Percentiles rank a stretch among this genome's conserved stretches.
Evolutionary conservation across 2,888 invertebrate genomes (phyloP).

Genomic region (Drosophila paucipuncta): DNA sequence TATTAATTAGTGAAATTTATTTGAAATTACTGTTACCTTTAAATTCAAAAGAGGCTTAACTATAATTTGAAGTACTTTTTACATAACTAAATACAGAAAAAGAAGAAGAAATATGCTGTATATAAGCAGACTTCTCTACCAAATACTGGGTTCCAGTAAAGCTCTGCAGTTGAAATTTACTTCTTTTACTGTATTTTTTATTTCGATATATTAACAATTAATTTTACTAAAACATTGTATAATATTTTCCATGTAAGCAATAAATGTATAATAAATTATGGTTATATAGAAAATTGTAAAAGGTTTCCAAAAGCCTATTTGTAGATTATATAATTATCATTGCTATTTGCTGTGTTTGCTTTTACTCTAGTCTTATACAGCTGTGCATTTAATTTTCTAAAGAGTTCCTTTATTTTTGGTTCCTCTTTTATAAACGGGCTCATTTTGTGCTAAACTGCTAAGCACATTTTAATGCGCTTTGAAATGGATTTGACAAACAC

Average conservation of each 20-base stretch:
- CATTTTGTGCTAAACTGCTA: slow-evolving; percentile 48
- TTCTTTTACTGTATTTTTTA: too few species aligned
- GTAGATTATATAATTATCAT: background rate
- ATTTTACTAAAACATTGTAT: background rate
- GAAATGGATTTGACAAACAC: slow-evolving; percentile 58
- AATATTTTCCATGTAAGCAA: background rate
- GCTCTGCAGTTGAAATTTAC: too few species aligned
- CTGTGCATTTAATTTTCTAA: background rate
- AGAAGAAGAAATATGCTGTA: background rate
- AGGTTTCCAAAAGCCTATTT: background rate
- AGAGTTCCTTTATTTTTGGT: slow-evolving; percentile 1
- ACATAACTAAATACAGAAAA: background rate
- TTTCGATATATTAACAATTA: too few species aligned
- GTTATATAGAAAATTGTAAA: background rate
- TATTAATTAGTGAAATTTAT: background rate
- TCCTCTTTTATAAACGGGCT: slow-evolving; percentile 17
- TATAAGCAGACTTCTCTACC: background rate
- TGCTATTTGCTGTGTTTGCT: background rate
- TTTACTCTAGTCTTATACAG: background rate
- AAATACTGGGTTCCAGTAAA: background rate
- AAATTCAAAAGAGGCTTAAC: background rate
- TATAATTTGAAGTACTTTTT: too few species aligned
- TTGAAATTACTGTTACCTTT: background rate
- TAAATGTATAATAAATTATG: background rate
- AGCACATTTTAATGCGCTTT: slow-evolving; percentile 72